Percentiles rank a stretch among this genome's conserved stretches.
Conservation (phyloP, 2,888 invertebrate genomes). For the Stratiomys singularior region DNA sequence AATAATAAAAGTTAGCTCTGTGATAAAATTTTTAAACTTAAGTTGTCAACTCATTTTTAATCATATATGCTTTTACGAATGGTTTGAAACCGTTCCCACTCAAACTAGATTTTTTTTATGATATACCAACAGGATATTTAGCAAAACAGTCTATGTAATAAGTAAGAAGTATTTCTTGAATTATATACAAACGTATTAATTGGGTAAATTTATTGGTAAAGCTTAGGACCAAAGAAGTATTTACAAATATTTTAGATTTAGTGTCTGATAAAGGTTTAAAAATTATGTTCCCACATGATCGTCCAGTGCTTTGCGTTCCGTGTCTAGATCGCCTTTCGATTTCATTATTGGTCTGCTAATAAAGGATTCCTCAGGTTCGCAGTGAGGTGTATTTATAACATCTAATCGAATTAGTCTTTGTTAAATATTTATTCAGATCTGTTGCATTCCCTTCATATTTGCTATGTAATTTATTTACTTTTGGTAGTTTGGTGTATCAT, state of each 20-base stretch:
- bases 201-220: conserved; percentile 17
- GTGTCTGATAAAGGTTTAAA: not conserved
- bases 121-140: too few relatives aligned
- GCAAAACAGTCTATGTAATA: too few relatives aligned
- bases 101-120: too few relatives aligned
- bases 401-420: conserved; percentile 14
- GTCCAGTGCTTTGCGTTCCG: conserved; percentile 3
- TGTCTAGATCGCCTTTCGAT: not conserved
- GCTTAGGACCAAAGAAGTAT: conserved; percentile 39
- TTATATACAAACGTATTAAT: not conserved
- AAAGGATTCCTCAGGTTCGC: not conserved
- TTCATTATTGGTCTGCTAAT: not conserved
- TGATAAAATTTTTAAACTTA: too few relatives aligned
- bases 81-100: too few relatives aligned
- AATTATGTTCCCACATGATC: conserved; percentile 18
- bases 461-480: conserved; percentile 6
- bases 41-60: too few relatives aligned
- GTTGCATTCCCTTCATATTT: not conserved
- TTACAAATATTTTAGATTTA: conserved; percentile 1
- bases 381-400: not conserved
- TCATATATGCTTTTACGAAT: too few relatives aligned
- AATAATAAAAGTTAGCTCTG: too few relatives aligned
- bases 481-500: conserved; percentile 2
- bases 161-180: not conserved
- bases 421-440: not conserved